phyloP scores from a whole-genome alignment of 2,888 invertebrate genomes.

The Cheilosia vernalis region DNA sequence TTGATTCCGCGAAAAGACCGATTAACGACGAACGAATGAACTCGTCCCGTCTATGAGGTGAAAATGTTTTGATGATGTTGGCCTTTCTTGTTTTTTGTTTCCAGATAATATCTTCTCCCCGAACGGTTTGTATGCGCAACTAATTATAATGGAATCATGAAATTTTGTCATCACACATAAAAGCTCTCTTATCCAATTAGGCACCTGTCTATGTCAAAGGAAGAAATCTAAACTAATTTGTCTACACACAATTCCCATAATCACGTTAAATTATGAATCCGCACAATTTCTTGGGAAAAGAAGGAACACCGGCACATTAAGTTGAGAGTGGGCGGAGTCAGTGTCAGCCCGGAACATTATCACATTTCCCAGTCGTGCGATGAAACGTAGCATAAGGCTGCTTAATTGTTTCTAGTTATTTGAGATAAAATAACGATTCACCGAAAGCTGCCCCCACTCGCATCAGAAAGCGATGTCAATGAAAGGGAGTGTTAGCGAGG shows the following conservation, averaged over 20 bases:
- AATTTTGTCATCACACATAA: slow-evolving; percentile 42
- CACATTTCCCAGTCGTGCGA: background rate
- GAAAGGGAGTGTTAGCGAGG: slow-evolving; percentile 1
- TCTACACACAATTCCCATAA: slow-evolving; percentile 28
- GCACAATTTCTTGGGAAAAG: slow-evolving; percentile 10
- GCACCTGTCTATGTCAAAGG: slow-evolving; percentile 40
- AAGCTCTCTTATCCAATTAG: slow-evolving; percentile 52
- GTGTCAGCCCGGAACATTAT: background rate
- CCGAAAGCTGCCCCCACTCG: background rate
- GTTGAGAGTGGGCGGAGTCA: background rate
- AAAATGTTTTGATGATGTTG: slow-evolving; percentile 6
- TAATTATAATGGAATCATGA: slow-evolving; percentile 53
- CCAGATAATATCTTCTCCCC: background rate
- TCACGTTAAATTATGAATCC: slow-evolving; percentile 43
- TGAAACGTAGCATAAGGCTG: slow-evolving; percentile 18
- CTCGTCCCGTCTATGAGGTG: background rate
- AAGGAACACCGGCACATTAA: background rate
- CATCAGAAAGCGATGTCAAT: background rate
- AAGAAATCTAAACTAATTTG: slow-evolving; percentile 39
- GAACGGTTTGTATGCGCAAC: background rate
- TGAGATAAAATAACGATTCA: background rate
- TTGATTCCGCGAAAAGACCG: no score
- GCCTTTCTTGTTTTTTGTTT: background rate
- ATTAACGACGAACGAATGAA: no score
- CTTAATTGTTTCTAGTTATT: slow-evolving; percentile 27